Base-by-base conservation (phyloP, 2,113 vertebrate genomes). In the Jacana jacana region DNA sequence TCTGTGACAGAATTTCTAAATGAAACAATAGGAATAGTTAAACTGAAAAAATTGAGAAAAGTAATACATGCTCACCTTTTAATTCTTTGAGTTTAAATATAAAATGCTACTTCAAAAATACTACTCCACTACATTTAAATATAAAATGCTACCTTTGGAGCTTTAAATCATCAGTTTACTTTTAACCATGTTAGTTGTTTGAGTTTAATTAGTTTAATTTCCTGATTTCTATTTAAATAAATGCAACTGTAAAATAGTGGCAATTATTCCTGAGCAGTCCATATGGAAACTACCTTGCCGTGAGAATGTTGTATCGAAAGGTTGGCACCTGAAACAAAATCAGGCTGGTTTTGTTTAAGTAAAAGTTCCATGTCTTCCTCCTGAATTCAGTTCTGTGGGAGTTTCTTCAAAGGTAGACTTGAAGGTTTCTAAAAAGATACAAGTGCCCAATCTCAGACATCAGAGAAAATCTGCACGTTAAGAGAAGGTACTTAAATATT, bases 1-100 rank as follows among this genome's bases (percentile, higher is more conserved):
- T 97, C 96, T 97, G 95, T 97, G 96, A 95, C 96, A 97, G 93
- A 97, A 94, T 97, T 98, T 97, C 95, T 94, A 97, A 97, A 97
- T 92, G 72, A 97, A 95, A 94, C 86, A 77, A 94, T 81, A 65
- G 73, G 91, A 97, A 93, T 94, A 82, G 87, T 86, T 82, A 97
- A 95, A 95, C 92, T 97, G 83, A 95, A 97, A 97, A 96, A 90
- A 20, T 10, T 85, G 88, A 94, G 63, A 96, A 93, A 97, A 95
- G 78, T 97, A 97, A 96, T 96, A 91, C 9, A 33, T 86, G 42
- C 77, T 96, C 95, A 97, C 95, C 96, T 98, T 97, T 96, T 97
- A 97, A 95, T 96, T 97, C 81, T 95, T 91, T 76, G 95, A 89
- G 63, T 96, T 96, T 97, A 86, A 96, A n/a, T n/a, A n/a, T n/a